phyloP scores from a whole-genome alignment of 2,888 invertebrate genomes.

The Cephus nigrinus region DNA sequence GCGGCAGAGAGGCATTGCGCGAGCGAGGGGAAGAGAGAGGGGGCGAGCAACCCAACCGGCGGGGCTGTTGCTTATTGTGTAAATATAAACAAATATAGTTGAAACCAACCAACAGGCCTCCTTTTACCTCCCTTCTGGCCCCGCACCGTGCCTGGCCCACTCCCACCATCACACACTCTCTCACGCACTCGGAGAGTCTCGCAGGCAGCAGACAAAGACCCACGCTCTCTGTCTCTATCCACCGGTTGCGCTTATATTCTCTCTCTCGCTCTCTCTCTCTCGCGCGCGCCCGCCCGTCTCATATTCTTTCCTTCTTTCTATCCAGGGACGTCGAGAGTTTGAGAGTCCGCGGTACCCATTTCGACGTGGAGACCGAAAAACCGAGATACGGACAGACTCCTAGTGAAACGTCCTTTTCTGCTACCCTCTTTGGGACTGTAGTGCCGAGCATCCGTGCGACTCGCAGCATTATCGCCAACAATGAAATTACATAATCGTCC shows the following conservation, averaged over 20 bases:
- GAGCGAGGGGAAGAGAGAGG: conserved; percentile 15
- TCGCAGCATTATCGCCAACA: no score
- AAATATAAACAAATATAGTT: conserved; percentile 67
- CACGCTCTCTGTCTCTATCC: conserved; percentile 14
- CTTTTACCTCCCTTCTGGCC: conserved; percentile 54
- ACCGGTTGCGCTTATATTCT: conserved; percentile 14
- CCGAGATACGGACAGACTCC: no score
- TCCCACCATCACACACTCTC: conserved; percentile 6
- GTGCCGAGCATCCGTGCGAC: no score
- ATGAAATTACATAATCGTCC: no score
- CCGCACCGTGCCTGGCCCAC: conserved; percentile 14
- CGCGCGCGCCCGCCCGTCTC: neutral
- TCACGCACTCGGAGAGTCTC: conserved; percentile 7
- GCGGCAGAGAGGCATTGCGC: conserved; percentile 47
- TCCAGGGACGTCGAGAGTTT: no score
- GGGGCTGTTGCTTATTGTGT: conserved; percentile 66
- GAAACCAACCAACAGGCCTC: conserved; percentile 67
- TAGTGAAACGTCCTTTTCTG: no score
- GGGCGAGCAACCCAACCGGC: conserved; percentile 36
- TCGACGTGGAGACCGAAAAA: no score
- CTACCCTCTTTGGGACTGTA: no score
- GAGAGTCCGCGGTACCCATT: no score
- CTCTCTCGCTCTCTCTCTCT: conserved; percentile 23
- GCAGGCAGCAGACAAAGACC: conserved; percentile 4
- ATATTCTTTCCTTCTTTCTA: no score